Percentiles rank a stretch among this genome's conserved stretches.
Conservation (phyloP, 2,888 invertebrate genomes). For the Orthosia cruda region DNA sequence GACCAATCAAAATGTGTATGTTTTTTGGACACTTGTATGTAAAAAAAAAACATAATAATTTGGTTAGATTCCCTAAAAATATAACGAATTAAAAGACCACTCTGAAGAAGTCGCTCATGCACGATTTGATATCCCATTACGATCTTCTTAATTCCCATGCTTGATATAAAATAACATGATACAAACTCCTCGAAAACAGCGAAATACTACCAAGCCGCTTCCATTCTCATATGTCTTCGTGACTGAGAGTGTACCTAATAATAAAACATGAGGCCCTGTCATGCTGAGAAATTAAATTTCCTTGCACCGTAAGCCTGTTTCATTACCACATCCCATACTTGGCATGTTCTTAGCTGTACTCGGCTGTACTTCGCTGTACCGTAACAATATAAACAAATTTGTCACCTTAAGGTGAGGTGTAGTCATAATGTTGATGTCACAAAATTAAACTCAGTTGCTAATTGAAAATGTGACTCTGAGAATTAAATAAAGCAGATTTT, state of each 20-base stretch:
- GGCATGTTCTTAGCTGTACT: slow-evolving; percentile 14
- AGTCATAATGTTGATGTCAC: too few species aligned
- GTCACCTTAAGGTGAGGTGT: too few species aligned
- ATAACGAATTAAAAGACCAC: too few species aligned
- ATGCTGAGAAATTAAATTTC: slow-evolving; percentile 70
- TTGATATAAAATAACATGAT: neutral
- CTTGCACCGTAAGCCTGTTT: slow-evolving; percentile 47
- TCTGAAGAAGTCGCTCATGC: too few species aligned
- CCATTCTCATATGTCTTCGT: slow-evolving; percentile 15
- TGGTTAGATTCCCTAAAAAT: too few species aligned
- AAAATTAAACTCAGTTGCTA: too few species aligned
- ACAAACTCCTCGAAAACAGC: neutral
- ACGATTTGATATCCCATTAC: too few species aligned
- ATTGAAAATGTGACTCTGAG: too few species aligned
- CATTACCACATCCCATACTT: neutral
- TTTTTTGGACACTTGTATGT: too few species aligned
- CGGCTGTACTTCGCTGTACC: slow-evolving; percentile 5
- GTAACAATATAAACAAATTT: neutral
- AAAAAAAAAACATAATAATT: too few species aligned
- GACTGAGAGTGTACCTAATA: slow-evolving; percentile 50
- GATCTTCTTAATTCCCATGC: neutral
- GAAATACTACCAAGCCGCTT: slow-evolving; percentile 1
- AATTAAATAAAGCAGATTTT: too few species aligned
- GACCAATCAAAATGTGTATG: too few species aligned
- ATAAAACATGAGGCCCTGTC: slow-evolving; percentile 63